phyloP scores from a whole-genome alignment of 2,888 invertebrate species.

The Abscondita cerata region DNA sequence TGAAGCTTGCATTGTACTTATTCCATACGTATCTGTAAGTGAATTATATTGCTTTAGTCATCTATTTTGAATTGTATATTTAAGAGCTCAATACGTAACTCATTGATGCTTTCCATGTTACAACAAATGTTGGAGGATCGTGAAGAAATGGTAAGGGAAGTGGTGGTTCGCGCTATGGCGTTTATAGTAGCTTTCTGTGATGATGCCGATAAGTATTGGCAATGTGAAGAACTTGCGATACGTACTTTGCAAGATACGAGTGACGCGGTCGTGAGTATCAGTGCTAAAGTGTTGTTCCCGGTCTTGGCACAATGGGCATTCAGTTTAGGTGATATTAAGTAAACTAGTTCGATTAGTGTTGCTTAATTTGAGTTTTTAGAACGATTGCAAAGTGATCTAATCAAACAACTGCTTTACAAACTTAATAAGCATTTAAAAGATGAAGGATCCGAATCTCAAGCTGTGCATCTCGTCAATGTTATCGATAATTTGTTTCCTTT shows the following conservation, averaged over 20 bases:
- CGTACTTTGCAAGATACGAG: constrained; percentile 66
- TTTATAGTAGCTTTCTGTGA: constrained; percentile 68
- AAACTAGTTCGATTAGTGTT: too few relatives aligned
- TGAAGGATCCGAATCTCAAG: constrained; percentile 50
- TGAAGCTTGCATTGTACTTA: constrained; percentile 71
- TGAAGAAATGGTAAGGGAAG: constrained; percentile 66
- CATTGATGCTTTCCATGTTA: constrained; percentile 73
- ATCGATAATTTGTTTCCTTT: constrained; percentile 57
- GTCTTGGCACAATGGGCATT: constrained; percentile 70
- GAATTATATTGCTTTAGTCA: not conserved
- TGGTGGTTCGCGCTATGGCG: constrained; percentile 68
- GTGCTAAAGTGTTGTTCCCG: constrained; percentile 65
- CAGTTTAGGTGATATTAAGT: constrained; percentile 48
- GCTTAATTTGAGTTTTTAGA: constrained; percentile 52
- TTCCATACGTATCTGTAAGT: constrained; percentile 69
- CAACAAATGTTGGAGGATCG: constrained; percentile 76
- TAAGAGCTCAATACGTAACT: constrained; percentile 68
- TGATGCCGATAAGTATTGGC: constrained; percentile 69
- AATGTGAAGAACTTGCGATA: constrained; percentile 66
- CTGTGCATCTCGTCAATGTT: constrained; percentile 49
- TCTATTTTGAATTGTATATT: constrained; percentile 36
- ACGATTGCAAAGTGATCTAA: constrained; percentile 63
- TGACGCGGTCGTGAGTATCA: constrained; percentile 62
- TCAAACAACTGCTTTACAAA: constrained; percentile 56
- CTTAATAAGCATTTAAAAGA: constrained; percentile 52